Evolutionary conservation across 2,797 vertebrate genomes (phyloP).

Genomic region (Phalloptychus januarius): DNA sequence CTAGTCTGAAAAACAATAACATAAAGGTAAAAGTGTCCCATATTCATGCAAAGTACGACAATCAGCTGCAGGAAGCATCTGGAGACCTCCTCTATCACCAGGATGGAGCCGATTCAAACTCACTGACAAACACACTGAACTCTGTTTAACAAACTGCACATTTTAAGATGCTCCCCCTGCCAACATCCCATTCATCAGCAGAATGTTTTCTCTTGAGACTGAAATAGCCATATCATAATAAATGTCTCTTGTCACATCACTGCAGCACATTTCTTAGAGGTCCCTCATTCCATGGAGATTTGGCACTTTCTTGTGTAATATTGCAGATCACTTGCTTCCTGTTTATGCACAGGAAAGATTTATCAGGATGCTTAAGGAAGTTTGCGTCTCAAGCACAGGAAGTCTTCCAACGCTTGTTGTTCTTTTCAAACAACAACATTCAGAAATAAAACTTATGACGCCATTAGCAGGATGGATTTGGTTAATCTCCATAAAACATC

Average conservation of each 20-base stretch:
- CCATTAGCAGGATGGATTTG: conserved; percentile 1
- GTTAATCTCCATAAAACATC: conserved; percentile 14
- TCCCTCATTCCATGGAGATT: neutral
- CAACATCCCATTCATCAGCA: conserved; percentile 26
- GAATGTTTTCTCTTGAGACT: conserved; percentile 10
- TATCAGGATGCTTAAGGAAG: conserved; percentile 44
- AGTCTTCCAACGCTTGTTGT: conserved; percentile 58
- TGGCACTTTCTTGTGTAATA: conserved; percentile 6
- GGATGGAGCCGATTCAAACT: conserved; percentile 60
- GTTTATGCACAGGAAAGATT: conserved; percentile 58
- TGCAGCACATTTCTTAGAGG: neutral
- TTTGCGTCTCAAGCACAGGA: conserved; percentile 58
- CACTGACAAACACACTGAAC: conserved; percentile 26
- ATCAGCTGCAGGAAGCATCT: conserved; percentile 78
- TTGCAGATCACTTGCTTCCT: conserved; percentile 64
- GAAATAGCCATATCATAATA: conserved; percentile 11
- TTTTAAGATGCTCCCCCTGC: conserved; percentile 32
- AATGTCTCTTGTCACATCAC: neutral
- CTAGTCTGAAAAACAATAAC: conserved; percentile 64
- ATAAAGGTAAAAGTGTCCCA: conserved; percentile 35
- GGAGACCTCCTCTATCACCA: conserved; percentile 62
- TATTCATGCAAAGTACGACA: conserved; percentile 48
- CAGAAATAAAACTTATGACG: conserved; percentile 20
- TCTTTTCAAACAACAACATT: conserved; percentile 40
- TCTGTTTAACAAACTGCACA: conserved; percentile 22